Evolutionary conservation across 2,797 vertebrate species (phyloP).

Genomic region (Cryptoblepharus egeriae): DNA sequence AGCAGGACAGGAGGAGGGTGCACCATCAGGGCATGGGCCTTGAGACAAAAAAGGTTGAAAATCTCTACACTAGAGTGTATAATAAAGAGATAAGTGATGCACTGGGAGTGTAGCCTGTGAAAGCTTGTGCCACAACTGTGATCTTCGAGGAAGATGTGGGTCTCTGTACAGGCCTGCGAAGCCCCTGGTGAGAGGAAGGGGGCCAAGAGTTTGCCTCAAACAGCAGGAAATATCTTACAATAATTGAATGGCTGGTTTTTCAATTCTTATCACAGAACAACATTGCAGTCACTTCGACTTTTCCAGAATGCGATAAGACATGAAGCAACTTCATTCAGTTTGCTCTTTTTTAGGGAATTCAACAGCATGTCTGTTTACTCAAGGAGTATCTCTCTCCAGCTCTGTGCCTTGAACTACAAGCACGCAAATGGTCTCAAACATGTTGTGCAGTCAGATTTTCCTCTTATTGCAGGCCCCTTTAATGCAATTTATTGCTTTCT

Average conservation of each 20-base stretch:
- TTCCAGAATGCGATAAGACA: neutral
- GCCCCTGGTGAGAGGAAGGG: too few species aligned
- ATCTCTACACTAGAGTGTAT: neutral
- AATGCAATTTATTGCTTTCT: slow-evolving; percentile 37
- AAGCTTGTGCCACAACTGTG: neutral
- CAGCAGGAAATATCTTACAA: too few species aligned
- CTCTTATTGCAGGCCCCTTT: neutral
- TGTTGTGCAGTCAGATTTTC: slow-evolving; percentile 26
- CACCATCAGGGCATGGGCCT: too few species aligned
- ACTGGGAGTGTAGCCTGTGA: neutral
- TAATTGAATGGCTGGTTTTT: neutral
- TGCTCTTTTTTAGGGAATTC: slow-evolving; percentile 21
- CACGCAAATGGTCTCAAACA: slow-evolving; percentile 31
- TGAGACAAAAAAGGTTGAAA: too few species aligned
- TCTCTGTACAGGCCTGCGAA: too few species aligned
- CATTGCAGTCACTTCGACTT: neutral
- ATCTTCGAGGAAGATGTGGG: too few species aligned
- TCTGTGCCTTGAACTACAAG: slow-evolving; percentile 20
- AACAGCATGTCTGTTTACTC: slow-evolving; percentile 5
- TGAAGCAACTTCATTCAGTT: neutral
- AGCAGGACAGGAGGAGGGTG: too few species aligned
- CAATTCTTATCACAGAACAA: neutral
- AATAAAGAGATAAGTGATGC: neutral
- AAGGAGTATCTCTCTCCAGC: neutral
- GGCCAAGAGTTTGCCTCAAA: neutral